Evolutionary conservation across 2,888 invertebrate species (phyloP).

Genomic region (Isoperla grammatica): DNA sequence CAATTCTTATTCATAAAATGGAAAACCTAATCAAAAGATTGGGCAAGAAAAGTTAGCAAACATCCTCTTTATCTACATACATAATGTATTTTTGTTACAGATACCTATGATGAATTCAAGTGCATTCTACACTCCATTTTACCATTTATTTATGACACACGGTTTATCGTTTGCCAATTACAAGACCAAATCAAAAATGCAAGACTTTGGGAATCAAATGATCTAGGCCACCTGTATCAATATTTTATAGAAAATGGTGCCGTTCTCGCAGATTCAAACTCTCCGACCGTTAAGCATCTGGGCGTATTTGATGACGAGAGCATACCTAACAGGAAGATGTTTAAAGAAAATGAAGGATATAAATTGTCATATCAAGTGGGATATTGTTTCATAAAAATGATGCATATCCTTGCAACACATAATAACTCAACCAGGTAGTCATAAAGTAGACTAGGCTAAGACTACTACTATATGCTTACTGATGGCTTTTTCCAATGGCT

Average conservation of each 20-base stretch:
- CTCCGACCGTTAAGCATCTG: conserved; percentile 42
- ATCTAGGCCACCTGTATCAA: conserved; percentile 52
- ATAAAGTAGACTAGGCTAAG: too few relatives aligned
- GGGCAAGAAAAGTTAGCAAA: too few relatives aligned
- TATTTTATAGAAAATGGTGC: conserved; percentile 52
- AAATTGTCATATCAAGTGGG: conserved; percentile 78
- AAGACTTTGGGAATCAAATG: conserved; percentile 51
- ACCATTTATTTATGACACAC: conserved; percentile 68
- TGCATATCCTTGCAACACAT: conserved; percentile 51
- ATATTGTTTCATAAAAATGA: conserved; percentile 61
- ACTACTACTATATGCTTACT: too few relatives aligned
- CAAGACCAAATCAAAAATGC: conserved; percentile 37
- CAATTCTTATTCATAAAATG: too few relatives aligned
- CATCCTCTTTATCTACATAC: too few relatives aligned
- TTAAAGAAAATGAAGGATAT: conserved; percentile 62
- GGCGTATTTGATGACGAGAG: conserved; percentile 25
- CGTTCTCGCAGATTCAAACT: conserved; percentile 39
- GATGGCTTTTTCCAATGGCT: too few relatives aligned
- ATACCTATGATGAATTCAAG: conserved; percentile 59
- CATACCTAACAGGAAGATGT: conserved; percentile 33
- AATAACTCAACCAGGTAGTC: conserved; percentile 32
- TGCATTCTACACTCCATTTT: conserved; percentile 54
- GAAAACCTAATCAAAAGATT: too few relatives aligned
- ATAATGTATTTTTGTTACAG: too few relatives aligned
- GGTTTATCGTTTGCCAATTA: conserved; percentile 58